Base-by-base conservation (phyloP, 2,888 invertebrate species). In the Crossocerus cetratus region DNA sequence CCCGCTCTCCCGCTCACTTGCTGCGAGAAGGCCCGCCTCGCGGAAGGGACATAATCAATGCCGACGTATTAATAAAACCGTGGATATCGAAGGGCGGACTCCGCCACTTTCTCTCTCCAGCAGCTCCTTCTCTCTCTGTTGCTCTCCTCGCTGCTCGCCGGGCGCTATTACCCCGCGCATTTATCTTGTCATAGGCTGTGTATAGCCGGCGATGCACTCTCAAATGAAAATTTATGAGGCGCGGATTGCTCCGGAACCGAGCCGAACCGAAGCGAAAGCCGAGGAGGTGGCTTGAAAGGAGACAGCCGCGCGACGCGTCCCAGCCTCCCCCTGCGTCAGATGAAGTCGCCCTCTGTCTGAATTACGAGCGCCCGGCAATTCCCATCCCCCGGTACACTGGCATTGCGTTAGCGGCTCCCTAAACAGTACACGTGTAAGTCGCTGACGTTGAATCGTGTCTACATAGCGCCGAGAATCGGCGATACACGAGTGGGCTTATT, bases 171-270 rank as follows among this genome's bases (percentile, higher is more conserved):
- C 64, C 11, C 13, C n/a, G 64, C 13, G 57, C 75, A 81, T 80
- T 77, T 72, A 71, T 72, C 73, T 76, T 73, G 69, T 69, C 69
- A 62, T 61, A 64, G 72, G 66, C 16, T 66, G 71, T 72, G 42
- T 49, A 60, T 64, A 13, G 32, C 64, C 44, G 63, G 42, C 65
- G 54, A 64, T 53, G 62, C 42, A 65, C 60, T 22, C 67, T 58
- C 73, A 72, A 78, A 80, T 80, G 82, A 80, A 80, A 80, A 80
- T 78, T 80, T 75, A 80, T 80, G 82, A 67, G 75, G 61, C 68
- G 57, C 79, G 80, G 74, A 76, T 76, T 72, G 69, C 80, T 70
- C 49, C 21, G 56, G 62, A 54, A 60, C 49, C 16, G n/a, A 49
- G 14, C 49, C 49, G 16, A 32, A 32, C 63, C 63, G 62, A 69